A percentile compares a stretch with the other conserved stretches of the same genome.
phyloP scores from a whole-genome alignment of 2,797 vertebrate species.

The Scarus forsteni region DNA sequence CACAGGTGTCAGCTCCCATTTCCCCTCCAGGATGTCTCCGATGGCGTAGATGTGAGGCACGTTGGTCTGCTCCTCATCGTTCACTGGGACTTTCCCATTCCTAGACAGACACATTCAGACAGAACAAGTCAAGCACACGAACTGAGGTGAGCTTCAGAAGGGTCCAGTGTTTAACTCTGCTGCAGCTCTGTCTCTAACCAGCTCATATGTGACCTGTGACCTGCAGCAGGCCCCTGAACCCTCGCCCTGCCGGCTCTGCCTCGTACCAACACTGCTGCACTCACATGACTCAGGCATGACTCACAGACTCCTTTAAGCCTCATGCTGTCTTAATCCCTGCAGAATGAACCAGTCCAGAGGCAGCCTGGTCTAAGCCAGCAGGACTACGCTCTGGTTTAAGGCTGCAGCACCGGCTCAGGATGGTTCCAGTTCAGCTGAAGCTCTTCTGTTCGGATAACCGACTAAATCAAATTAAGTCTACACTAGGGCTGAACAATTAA shows the following conservation, averaged over 20 bases:
- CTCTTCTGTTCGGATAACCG: neutral
- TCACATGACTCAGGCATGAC: constrained; percentile 73
- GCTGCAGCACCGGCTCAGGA: neutral
- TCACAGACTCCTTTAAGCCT: constrained; percentile 35
- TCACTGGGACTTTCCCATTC: constrained; percentile 93
- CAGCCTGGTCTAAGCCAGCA: too few relatives aligned
- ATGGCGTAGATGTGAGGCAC: constrained; percentile 93
- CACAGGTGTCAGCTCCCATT: constrained; percentile 94
- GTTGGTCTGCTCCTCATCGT: constrained; percentile 93
- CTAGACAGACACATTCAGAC: constrained; percentile 66
- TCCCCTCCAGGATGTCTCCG: constrained; percentile 94
- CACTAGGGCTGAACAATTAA: too few relatives aligned
- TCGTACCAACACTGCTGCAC: constrained; percentile 33
- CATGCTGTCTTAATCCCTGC: constrained; percentile 51
- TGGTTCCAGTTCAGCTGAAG: neutral
- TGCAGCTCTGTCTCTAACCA: neutral
- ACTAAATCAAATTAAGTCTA: neutral
- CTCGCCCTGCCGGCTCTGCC: neutral
- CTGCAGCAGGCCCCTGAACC: constrained; percentile 3
- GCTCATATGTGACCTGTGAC: neutral
- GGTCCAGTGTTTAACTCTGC: too few relatives aligned
- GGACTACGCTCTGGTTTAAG: neutral
- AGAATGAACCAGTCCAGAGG: constrained; percentile 16
- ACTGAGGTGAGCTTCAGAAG: too few relatives aligned
- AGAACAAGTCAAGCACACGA: too few relatives aligned